phyloP scores from a whole-genome alignment of 2,113 vertebrate species.

The Ahaetulla prasina region DNA sequence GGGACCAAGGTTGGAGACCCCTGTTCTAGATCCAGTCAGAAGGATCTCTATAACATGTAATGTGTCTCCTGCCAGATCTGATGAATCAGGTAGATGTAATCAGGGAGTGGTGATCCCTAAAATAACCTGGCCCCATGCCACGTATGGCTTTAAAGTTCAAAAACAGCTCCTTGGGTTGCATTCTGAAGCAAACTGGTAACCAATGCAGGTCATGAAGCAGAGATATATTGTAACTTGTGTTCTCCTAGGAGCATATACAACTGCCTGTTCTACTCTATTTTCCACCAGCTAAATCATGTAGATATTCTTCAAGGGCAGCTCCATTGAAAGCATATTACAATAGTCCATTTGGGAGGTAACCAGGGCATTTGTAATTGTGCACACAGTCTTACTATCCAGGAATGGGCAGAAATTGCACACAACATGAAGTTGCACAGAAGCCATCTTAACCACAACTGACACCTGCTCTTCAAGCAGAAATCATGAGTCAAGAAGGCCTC shows the following conservation, averaged over 20 bases:
- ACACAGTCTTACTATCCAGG: neutral
- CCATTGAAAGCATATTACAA: neutral
- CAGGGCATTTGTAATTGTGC: neutral
- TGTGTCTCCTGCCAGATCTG: neutral
- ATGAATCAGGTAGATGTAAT: neutral
- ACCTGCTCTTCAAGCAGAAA: neutral
- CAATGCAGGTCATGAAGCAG: neutral
- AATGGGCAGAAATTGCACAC: neutral
- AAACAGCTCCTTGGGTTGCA: neutral
- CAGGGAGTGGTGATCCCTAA: neutral
- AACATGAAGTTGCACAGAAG: neutral
- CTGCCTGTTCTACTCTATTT: neutral
- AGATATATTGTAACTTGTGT: neutral
- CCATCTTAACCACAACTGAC: neutral
- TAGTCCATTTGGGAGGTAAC: neutral
- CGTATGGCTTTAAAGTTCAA: neutral
- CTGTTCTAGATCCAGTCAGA: neutral
- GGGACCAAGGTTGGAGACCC: too few species aligned
- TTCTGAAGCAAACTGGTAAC: neutral
- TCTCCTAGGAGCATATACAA: neutral
- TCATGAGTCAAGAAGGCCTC: neutral
- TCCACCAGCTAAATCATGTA: neutral
- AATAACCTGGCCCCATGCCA: neutral
- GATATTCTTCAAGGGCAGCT: neutral
- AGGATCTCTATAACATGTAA: neutral